Evolutionary conservation across 2,113 vertebrate genomes (phyloP).

Genomic region (Phylloscopus trochiloides): DNA sequence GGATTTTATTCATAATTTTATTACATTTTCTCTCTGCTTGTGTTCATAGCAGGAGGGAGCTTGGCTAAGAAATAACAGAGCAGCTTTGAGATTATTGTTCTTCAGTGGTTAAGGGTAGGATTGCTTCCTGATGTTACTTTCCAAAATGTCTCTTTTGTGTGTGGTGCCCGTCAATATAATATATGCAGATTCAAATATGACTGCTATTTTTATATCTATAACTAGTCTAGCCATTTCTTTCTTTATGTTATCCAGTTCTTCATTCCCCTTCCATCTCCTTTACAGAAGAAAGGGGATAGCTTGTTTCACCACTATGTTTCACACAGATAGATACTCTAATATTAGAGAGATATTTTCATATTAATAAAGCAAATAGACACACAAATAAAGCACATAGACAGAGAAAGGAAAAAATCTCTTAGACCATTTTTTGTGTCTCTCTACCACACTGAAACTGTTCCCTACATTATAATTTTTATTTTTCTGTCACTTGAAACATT

Average conservation of each 20-base stretch:
- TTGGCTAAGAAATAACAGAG: not conserved
- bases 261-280: not conserved
- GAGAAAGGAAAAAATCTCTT: not conserved
- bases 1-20: not conserved
- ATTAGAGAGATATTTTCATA: not conserved
- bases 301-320: not conserved
- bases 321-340: not conserved
- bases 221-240: not conserved
- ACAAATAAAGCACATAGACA: not conserved
- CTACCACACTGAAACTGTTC: not conserved
- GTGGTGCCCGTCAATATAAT: not conserved
- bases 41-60: not conserved
- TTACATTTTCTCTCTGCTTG: not conserved
- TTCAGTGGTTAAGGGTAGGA: not conserved
- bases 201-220: not conserved
- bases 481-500: not conserved
- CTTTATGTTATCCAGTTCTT: not conserved
- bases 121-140: not conserved
- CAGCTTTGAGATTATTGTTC: constrained; percentile 16
- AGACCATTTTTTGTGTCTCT: not conserved
- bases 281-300: not conserved
- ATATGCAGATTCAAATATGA: not conserved
- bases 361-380: too few relatives aligned
- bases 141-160: not conserved
- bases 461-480: not conserved